phyloP scores from a whole-genome alignment of 2,797 vertebrate genomes.

The Pseudochirops corinnae region DNA sequence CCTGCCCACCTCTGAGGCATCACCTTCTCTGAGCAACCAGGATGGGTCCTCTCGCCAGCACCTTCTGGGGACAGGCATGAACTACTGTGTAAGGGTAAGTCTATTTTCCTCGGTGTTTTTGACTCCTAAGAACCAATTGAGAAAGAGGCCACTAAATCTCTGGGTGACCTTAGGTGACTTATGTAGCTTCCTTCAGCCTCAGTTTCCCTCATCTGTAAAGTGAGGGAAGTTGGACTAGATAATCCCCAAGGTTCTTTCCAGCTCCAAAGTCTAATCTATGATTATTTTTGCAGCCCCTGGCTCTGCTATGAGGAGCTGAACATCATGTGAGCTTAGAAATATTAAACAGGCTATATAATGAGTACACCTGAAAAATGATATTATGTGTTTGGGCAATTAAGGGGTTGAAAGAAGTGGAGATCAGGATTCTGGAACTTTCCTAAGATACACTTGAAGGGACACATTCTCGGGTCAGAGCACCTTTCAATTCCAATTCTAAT shows the following conservation, averaged over 20 bases:
- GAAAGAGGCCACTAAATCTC: neutral
- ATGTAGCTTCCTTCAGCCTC: neutral
- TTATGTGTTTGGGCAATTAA: neutral
- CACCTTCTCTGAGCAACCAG: conserved; percentile 74
- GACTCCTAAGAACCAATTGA: neutral
- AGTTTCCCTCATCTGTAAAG: neutral
- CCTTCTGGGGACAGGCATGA: conserved; percentile 80
- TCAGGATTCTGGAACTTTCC: neutral
- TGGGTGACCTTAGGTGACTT: neutral
- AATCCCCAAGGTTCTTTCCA: neutral
- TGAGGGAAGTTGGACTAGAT: neutral
- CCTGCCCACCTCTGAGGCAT: conserved; percentile 67
- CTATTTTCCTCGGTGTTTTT: neutral
- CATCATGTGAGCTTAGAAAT: neutral
- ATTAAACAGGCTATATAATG: neutral
- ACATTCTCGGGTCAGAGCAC: neutral
- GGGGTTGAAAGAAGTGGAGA: neutral
- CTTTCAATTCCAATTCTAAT: conserved; percentile 29
- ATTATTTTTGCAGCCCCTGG: neutral
- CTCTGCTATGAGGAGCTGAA: neutral
- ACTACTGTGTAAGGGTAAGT: conserved; percentile 87
- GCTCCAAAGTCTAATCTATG: neutral
- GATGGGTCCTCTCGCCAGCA: conserved; percentile 75
- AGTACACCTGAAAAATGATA: neutral
- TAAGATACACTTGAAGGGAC: neutral